Percentiles rank a stretch among this genome's conserved stretches.
Evolutionary conservation across 2,888 invertebrate genomes (phyloP).

Genomic region (Atrina japonica): DNA sequence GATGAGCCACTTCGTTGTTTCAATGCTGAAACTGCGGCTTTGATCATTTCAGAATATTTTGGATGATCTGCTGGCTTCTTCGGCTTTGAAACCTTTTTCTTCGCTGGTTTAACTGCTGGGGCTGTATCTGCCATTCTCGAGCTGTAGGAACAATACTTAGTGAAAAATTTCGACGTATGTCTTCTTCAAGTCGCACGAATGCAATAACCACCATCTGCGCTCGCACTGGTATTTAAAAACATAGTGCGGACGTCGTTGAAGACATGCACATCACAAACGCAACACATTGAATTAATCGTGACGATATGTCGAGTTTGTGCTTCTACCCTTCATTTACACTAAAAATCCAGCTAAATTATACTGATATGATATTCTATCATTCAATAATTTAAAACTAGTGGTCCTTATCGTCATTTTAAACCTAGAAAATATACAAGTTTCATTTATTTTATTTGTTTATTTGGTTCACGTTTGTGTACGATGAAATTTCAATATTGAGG

Average conservation of each 20-base stretch:
- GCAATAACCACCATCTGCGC: no score
- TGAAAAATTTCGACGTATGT: neutral
- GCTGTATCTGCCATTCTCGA: constrained; percentile 24
- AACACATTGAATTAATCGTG: no score
- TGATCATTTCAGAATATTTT: constrained; percentile 81
- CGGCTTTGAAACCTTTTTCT: constrained; percentile 67
- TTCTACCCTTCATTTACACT: no score
- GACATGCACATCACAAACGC: constrained; percentile 2
- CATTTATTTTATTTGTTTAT: no score
- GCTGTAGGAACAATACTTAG: neutral
- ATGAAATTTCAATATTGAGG: no score
- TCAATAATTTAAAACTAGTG: no score
- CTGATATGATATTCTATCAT: no score
- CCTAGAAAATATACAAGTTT: no score
- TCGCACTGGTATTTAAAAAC: neutral
- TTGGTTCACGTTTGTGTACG: no score
- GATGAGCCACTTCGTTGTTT: constrained; percentile 81
- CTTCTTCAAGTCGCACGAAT: neutral
- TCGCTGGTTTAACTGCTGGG: constrained; percentile 55
- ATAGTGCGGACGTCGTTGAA: constrained; percentile 16
- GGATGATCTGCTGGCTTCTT: constrained; percentile 75
- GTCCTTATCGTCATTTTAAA: no score
- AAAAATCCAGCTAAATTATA: no score
- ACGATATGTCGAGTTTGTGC: no score
- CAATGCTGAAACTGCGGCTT: constrained; percentile 77